phyloP scores from a whole-genome alignment of 2,888 invertebrate genomes.

The Zygothrica quintamaculata region DNA sequence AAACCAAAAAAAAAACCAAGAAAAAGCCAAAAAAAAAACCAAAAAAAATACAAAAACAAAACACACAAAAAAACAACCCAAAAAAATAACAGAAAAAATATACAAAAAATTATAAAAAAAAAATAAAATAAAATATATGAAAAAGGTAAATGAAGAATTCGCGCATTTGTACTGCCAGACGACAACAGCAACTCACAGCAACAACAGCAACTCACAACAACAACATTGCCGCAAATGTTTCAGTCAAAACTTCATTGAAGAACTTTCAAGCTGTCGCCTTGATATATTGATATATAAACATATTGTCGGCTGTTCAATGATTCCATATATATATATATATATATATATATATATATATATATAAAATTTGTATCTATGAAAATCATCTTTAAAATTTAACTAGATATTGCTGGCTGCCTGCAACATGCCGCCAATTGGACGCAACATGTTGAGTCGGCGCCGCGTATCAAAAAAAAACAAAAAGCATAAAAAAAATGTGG shows the following conservation, averaged over 20 bases:
- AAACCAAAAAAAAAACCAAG: slow-evolving; percentile 19
- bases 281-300: slow-evolving; percentile 10
- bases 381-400: not conserved
- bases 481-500: not conserved
- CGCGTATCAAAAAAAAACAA: slow-evolving; percentile 18
- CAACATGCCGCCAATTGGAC: slow-evolving; percentile 68
- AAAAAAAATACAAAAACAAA: slow-evolving; percentile 29
- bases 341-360: too few species aligned
- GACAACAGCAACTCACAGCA: slow-evolving; percentile 15
- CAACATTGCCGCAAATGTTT: slow-evolving; percentile 5
- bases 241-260: slow-evolving; percentile 39
- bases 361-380: not conserved
- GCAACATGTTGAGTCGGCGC: slow-evolving; percentile 56
- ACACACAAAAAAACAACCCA: slow-evolving; percentile 30
- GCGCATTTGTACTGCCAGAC: slow-evolving; percentile 35
- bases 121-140: slow-evolving; percentile 37
- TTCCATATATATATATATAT: too few species aligned
- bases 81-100: slow-evolving; percentile 36
- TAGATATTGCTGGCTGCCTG: slow-evolving; percentile 35
- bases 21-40: slow-evolving; percentile 35
- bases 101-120: slow-evolving; percentile 31
- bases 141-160: slow-evolving; percentile 44
- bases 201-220: slow-evolving; percentile 9
- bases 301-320: slow-evolving; percentile 8
- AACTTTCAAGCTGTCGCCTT: slow-evolving; percentile 39